Evolutionary conservation across 2,888 invertebrate species (phyloP), one percentile per base, ranked within the genome.

Genomic region (Isotomurus palustris): DNA sequence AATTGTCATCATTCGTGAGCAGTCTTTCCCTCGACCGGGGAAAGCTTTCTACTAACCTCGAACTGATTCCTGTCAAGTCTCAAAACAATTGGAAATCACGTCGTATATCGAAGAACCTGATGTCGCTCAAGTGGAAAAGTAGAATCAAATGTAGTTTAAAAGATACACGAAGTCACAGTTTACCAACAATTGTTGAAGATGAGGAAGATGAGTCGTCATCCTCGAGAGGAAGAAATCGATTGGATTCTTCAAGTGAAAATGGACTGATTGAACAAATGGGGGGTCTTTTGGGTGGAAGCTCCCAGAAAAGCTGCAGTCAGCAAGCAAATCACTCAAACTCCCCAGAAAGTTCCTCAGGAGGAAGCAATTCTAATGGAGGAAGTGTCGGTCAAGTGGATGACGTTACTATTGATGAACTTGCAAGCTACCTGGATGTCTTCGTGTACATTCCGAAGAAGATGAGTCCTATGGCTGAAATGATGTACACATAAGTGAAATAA

Each of bases 391-490:
- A 67, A 43, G 67, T 71, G 24, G 79, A 80, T 71, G 93, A 94
- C 79, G 84, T 91, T 51, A 91, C 91, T 45, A 93, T 93, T 72
- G 91, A 92, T 76, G 95, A 95, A 78, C 80, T 95, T 72, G 93
- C 94, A 62, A 88, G 91, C 75, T 95, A 95, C 77, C 92, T 95
- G 76, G 94, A 95, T 78, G 89, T 91, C 64, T 85, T 90, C 78
- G 90, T 94, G 69, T 89, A 94, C 81, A 93, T 95, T 80, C 94
- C 94, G 68, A 92, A 92, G 78, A 94, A 95, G 77, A 95, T 95
- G 94, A 93, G 93, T 47, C 84, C 87, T 57, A 94, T 94, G 94
- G 94, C 94, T 59, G 93, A 94, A 80, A 93, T 93, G 92, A 95
- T 94, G 94, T 95, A 95, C 75, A 93, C 91, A 27, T 74, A 68